Conservation (phyloP, 2,113 vertebrate species). For the Lasiurus borealis region DNA sequence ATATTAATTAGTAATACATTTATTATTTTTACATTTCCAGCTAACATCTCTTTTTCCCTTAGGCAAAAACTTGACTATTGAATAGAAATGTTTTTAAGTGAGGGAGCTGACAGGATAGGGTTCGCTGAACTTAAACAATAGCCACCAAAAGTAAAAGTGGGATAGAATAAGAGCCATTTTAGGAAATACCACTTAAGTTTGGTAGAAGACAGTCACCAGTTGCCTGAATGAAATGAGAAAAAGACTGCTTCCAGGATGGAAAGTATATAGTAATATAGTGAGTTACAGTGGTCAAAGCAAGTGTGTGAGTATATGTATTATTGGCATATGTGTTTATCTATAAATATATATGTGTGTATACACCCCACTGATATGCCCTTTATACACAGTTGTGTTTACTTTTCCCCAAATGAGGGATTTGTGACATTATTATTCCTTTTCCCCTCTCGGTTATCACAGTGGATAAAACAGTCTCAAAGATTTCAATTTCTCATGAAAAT, state of each 20-base stretch:
- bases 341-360: conserved; percentile 68
- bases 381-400: conserved; percentile 55
- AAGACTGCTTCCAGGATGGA: conserved; percentile 71
- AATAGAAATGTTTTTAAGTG: conserved; percentile 55
- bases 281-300: conserved; percentile 78
- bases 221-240: conserved; percentile 74
- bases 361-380: conserved; percentile 53
- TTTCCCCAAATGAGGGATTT: conserved; percentile 42
- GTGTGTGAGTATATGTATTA: conserved; percentile 74
- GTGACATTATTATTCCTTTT: conserved; percentile 45
- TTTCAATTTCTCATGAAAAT: conserved; percentile 66
- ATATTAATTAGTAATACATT: neutral
- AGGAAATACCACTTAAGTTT: conserved; percentile 57
- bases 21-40: conserved; percentile 33
- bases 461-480: conserved; percentile 42
- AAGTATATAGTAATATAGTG: conserved; percentile 69
- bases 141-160: neutral
- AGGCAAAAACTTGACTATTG: conserved; percentile 10
- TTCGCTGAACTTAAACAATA: conserved; percentile 31
- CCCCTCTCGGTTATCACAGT: conserved; percentile 23
- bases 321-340: conserved; percentile 54
- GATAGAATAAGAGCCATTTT: conserved; percentile 61
- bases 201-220: conserved; percentile 62
- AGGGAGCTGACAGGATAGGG: conserved; percentile 21
- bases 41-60: conserved; percentile 44